Evolutionary conservation across 2,888 invertebrate species (phyloP).

Genomic region (Onchidella celtica): DNA sequence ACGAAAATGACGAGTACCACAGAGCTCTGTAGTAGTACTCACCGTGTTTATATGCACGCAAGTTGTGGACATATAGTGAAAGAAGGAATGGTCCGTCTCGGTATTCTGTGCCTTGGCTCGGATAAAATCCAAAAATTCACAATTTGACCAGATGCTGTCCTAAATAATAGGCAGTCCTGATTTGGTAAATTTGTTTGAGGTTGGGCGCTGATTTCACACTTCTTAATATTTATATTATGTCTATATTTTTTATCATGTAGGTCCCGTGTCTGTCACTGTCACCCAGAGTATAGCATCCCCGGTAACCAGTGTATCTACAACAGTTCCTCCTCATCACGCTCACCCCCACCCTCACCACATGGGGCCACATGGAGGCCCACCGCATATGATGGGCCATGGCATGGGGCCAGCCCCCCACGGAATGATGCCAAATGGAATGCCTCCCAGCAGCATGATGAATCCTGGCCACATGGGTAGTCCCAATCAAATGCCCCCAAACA

Average conservation of each 20-base stretch:
- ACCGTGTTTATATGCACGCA: too few species aligned
- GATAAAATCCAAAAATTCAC: too few species aligned
- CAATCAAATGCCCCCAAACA: slow-evolving; percentile 36
- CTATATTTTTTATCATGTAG: slow-evolving; percentile 28
- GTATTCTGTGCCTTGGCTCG: too few species aligned
- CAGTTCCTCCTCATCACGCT: slow-evolving; percentile 50
- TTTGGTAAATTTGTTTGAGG: too few species aligned
- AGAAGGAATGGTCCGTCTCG: too few species aligned
- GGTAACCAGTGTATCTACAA: slow-evolving; percentile 69
- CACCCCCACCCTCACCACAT: slow-evolving; percentile 51
- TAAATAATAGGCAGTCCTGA: too few species aligned
- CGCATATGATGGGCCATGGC: slow-evolving; percentile 48
- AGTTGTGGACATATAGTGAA: too few species aligned
- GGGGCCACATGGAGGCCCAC: slow-evolving; percentile 44
- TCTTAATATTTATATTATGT: too few species aligned
- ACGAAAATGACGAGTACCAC: too few species aligned
- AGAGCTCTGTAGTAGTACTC: too few species aligned
- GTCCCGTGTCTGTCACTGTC: slow-evolving; percentile 61
- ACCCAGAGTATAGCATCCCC: slow-evolving; percentile 75
- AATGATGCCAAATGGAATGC: slow-evolving; percentile 55
- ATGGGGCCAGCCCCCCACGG: slow-evolving; percentile 45
- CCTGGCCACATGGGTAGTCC: slow-evolving; percentile 54
- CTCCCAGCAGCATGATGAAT: slow-evolving; percentile 54
- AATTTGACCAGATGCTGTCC: too few species aligned
- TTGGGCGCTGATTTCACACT: too few species aligned